Evolutionary conservation across 1,140 invertebrate genomes (phyloP).

Genomic region (Psilanteris sp.): DNA sequence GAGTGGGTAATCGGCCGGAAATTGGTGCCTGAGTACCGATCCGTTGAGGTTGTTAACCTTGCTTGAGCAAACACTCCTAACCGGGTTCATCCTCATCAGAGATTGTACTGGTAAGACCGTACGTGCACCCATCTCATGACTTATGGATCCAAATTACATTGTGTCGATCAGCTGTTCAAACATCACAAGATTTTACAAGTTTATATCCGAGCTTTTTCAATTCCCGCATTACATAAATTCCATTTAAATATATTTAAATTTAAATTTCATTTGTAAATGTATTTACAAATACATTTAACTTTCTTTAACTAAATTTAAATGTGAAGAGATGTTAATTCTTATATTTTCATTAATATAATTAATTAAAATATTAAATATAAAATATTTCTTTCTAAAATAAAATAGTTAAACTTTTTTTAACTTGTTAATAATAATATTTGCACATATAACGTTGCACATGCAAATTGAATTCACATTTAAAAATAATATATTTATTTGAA

Average conservation of each 20-base stretch:
- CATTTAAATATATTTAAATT: slow-evolving; percentile 4
- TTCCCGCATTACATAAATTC: slow-evolving; percentile 14
- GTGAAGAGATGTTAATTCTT: no score
- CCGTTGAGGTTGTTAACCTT: slow-evolving; percentile 61
- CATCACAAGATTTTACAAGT: slow-evolving; percentile 25
- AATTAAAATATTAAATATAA: no score
- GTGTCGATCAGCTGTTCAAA: slow-evolving; percentile 65
- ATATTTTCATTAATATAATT: no score
- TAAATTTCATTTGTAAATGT: no score
- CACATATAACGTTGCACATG: no score
- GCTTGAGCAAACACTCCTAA: slow-evolving; percentile 69
- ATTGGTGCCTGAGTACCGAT: slow-evolving; percentile 65
- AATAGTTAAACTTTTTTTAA: no score
- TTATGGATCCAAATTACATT: slow-evolving; percentile 69
- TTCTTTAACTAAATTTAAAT: no score
- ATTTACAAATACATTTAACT: no score
- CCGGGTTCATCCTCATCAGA: slow-evolving; percentile 61
- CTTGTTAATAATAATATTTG: no score
- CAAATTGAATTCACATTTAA: no score
- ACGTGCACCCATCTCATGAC: slow-evolving; percentile 68
- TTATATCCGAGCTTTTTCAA: slow-evolving; percentile 27
- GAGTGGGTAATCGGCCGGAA: slow-evolving; percentile 66
- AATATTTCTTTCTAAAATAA: no score
- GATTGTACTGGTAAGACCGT: slow-evolving; percentile 64
- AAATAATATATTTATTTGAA: no score